Evolutionary conservation across 2,113 vertebrate species (phyloP).

Genomic region (Proterorhinus semilunaris): DNA sequence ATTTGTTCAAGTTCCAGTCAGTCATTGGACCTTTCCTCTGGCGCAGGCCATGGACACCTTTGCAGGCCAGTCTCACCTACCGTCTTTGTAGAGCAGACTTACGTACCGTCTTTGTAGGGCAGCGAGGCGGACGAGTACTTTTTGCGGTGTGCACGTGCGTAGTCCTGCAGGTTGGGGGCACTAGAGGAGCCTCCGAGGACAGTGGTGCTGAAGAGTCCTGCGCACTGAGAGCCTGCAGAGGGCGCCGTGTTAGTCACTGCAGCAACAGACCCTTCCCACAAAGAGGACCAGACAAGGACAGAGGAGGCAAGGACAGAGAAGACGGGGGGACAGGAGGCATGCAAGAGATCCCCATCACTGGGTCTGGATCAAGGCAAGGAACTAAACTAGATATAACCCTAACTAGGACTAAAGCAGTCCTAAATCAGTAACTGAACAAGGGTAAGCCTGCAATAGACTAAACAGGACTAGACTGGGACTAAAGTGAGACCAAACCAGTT

Average conservation of each 20-base stretch:
- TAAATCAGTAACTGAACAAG: background rate
- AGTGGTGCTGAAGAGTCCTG: constrained; percentile 98
- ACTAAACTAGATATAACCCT: background rate
- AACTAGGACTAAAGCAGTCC: background rate
- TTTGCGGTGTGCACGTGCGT: constrained; percentile 98
- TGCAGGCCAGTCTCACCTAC: too few species aligned
- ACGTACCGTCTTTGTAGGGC: constrained; percentile 99
- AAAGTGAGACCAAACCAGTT: background rate
- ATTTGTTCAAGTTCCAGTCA: too few species aligned
- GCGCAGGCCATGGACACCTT: too few species aligned
- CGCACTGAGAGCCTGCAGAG: constrained; percentile 96
- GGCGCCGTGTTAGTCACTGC: constrained; percentile 81
- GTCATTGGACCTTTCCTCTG: too few species aligned
- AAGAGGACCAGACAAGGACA: constrained; percentile 17
- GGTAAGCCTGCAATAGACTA: background rate
- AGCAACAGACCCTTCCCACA: constrained; percentile 65
- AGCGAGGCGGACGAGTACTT: constrained; percentile 93
- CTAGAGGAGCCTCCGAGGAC: constrained; percentile 99
- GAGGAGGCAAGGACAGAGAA: constrained; percentile 9
- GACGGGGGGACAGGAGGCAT: constrained; percentile 2
- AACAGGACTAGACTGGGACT: background rate
- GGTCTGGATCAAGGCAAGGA: background rate
- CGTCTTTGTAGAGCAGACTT: background rate
- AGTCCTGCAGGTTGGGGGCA: constrained; percentile 99
- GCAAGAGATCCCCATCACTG: background rate